Percentiles rank a stretch among this genome's conserved stretches.
Evolutionary conservation across 2,113 vertebrate genomes (phyloP).

Genomic region (Rhinolophus sinicus): DNA sequence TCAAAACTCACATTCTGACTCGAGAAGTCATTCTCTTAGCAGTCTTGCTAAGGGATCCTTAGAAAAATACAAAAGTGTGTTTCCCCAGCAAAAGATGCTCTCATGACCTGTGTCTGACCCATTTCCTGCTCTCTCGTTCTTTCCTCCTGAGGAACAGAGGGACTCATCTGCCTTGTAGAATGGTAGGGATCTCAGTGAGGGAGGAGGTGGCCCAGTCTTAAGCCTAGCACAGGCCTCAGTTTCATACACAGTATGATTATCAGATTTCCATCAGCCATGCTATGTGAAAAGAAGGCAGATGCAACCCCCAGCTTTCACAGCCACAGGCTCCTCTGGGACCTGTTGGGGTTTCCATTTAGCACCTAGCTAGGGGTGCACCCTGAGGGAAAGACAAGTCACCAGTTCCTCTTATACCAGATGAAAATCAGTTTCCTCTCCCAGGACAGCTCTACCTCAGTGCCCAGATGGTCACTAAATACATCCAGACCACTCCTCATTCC

Average conservation of each 20-base stretch:
- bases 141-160: neutral
- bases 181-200: neutral
- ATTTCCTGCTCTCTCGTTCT: neutral
- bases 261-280: neutral
- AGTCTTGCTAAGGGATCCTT: neutral
- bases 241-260: neutral
- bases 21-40: neutral
- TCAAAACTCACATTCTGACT: neutral
- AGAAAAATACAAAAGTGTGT: neutral
- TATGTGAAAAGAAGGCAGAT: neutral
- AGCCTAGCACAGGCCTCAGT: neutral
- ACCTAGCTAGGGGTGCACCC: neutral
- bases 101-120: neutral
- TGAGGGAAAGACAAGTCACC: neutral
- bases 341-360: neutral
- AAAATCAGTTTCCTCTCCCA: neutral
- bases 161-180: neutral
- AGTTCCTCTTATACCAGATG: neutral
- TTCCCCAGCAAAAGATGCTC: neutral
- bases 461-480: neutral
- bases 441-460: neutral
- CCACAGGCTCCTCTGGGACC: neutral
- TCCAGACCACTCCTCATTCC: neutral
- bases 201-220: fast-evolving
- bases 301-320: neutral